Percentiles rank a stretch among this genome's conserved stretches.
phyloP scores from a whole-genome alignment of 2,797 vertebrate genomes.

The Enteromius anoplus region DNA sequence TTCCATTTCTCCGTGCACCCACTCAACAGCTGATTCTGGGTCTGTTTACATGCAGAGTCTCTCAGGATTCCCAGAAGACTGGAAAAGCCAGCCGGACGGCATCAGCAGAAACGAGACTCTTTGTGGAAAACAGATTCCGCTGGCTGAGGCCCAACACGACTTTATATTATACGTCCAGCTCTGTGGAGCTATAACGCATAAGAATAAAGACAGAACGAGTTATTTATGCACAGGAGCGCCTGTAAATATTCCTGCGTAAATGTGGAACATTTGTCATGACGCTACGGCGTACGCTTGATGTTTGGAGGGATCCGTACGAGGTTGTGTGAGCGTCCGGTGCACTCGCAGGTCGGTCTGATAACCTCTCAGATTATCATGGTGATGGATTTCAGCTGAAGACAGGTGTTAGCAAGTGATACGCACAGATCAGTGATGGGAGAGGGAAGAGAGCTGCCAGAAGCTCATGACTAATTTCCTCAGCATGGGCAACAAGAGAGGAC shows the following conservation, averaged over 20 bases:
- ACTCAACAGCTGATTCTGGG: constrained; percentile 74
- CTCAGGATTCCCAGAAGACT: constrained; percentile 36
- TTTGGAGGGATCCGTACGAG: background rate
- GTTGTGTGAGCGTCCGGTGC: background rate
- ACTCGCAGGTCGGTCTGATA: background rate
- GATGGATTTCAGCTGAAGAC: constrained; percentile 26
- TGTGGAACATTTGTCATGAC: background rate
- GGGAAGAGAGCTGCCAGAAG: constrained; percentile 1
- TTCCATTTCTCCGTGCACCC: constrained; percentile 67
- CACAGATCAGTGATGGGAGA: constrained; percentile 13
- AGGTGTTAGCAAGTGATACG: constrained; percentile 17
- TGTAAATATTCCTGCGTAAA: background rate
- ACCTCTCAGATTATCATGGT: constrained; percentile 28
- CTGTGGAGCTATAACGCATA: background rate
- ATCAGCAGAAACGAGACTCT: constrained; percentile 38
- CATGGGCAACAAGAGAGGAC: background rate
- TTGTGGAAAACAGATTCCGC: constrained; percentile 33
- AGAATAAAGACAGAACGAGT: background rate
- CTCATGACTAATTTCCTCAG: background rate
- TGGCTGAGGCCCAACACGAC: background rate
- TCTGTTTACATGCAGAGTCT: constrained; percentile 53
- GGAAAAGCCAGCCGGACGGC: constrained; percentile 16
- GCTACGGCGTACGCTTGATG: background rate
- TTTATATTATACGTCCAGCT: constrained; percentile 15
- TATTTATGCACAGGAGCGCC: background rate